Evolutionary conservation across 2,113 vertebrate genomes (phyloP).

Genomic region (Baryphthengus martii): DNA sequence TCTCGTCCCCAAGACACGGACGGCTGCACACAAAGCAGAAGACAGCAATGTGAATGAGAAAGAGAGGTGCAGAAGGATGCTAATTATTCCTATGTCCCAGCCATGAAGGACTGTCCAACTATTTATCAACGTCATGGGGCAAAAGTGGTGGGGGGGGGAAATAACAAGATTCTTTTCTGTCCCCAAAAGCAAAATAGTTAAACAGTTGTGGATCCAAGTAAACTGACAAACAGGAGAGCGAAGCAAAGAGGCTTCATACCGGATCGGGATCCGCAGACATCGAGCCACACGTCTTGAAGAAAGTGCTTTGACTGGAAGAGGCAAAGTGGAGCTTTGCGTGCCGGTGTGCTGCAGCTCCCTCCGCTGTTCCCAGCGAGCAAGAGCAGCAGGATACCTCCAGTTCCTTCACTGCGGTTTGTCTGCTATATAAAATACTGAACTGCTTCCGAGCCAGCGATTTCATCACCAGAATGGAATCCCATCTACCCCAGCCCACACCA

Average conservation of each 20-base stretch:
- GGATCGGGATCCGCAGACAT: not conserved
- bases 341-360: conserved; percentile 25
- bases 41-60: not conserved
- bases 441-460: not conserved
- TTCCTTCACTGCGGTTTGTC: not conserved
- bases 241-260: not conserved
- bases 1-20: not conserved
- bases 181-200: not conserved
- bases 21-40: not conserved
- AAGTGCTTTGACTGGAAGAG: not conserved
- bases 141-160: not conserved
- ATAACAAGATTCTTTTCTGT: not conserved
- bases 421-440: not conserved
- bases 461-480: not conserved
- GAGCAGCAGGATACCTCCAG: not conserved
- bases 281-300: not conserved
- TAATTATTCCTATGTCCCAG: not conserved
- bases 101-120: not conserved
- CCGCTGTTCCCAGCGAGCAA: conserved; percentile 1
- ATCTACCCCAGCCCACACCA: fast-evolving
- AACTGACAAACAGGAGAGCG: not conserved
- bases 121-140: not conserved
- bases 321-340: not conserved
- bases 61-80: not conserved
- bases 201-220: not conserved